Base-by-base conservation (phyloP, 2,113 vertebrate species). In the Electrona antarctica region DNA sequence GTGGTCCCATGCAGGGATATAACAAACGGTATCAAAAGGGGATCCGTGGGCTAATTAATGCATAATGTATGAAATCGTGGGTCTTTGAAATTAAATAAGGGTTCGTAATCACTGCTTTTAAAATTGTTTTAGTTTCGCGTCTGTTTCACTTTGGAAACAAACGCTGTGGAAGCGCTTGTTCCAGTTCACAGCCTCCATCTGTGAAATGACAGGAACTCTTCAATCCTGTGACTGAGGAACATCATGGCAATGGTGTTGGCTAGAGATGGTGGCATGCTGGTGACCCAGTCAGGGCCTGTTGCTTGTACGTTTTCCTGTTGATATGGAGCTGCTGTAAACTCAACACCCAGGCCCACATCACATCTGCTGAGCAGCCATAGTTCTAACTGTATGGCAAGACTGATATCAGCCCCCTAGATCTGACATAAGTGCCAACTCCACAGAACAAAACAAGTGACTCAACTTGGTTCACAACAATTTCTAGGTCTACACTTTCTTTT, bases 121-220 rank as follows among this genome's bases (percentile, higher is more conserved):
- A n/a, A n/a, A n/a, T n/a, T n/a, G n/a, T n/a, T n/a, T n/a, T n/a
- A n/a, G n/a, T n/a, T n/a, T n/a, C n/a, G n/a, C 73, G 64, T 72
- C 10, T 60, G n/a, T 48, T 46, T 7, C 13, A 49, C 76, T 81
- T 76, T 73, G 58, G 66, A 78, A 80, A 65, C 72, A 77, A 83
- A 75, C 51, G 54, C 54, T 3, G 60, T 78, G 67, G 62, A 51
- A 51, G 83, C 61, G 48, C 78, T 72, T 70, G 62, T 69, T 69
- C 59, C 67, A 47, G n/a, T 8, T 11, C 50, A 45, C 50, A 45
- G 50, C 50, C 77, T 77, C 81, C 85, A 76, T 70, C 83, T 82
- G 73, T 66, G 15, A 84, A 81, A 80, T 90, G 83, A 90, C 89
- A 87, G 84, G 87, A 81, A 90, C 87, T 89, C 85, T 87, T 89